phyloP scores from a whole-genome alignment of 2,113 vertebrate species.

The Ginglymostoma cirratum region DNA sequence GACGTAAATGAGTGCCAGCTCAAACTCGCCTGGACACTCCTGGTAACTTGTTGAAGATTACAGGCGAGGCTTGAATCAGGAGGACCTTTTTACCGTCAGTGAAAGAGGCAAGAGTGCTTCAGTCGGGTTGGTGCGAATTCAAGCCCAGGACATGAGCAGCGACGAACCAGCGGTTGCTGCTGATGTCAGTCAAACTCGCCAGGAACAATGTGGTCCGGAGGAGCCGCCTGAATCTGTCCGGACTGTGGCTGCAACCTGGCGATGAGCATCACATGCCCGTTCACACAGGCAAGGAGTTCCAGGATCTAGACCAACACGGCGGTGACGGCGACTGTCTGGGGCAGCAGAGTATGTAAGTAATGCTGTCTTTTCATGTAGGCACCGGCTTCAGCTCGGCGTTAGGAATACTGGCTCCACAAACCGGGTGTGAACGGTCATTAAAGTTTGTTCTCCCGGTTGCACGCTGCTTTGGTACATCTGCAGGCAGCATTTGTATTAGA shows the following conservation, averaged over 20 bases:
- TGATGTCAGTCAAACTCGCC: neutral
- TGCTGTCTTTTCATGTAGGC: neutral
- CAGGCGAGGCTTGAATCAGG: neutral
- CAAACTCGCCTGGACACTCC: neutral
- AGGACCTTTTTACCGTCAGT: neutral
- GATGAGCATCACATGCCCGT: neutral
- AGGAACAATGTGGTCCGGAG: constrained; percentile 8
- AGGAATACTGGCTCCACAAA: neutral
- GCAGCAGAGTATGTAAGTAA: neutral
- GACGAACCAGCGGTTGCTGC: neutral
- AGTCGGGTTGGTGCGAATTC: neutral
- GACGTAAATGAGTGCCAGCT: neutral
- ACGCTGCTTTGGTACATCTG: neutral
- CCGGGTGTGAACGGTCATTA: neutral
- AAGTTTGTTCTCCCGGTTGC: neutral
- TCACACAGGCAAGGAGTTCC: neutral
- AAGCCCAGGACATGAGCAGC: neutral
- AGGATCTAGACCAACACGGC: neutral
- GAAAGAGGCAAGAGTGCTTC: neutral
- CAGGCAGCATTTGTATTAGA: neutral
- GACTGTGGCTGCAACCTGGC: neutral
- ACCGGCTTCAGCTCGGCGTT: neutral
- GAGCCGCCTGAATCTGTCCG: neutral
- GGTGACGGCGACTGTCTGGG: neutral
- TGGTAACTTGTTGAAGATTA: neutral